phyloP scores from a whole-genome alignment of 2,797 vertebrate genomes.

The Fistularia commersonii region DNA sequence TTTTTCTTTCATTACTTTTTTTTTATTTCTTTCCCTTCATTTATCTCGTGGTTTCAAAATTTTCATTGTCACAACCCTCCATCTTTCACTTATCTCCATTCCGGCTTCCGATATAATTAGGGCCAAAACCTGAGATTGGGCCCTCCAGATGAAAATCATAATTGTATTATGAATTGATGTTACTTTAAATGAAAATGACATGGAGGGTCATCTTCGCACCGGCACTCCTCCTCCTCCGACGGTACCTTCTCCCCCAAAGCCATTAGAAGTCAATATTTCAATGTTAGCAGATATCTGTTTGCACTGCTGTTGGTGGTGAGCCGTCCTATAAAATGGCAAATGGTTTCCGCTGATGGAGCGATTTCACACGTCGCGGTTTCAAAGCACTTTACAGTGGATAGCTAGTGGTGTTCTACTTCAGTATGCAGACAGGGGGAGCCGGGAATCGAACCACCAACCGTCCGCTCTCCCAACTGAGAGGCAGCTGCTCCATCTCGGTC shows the following conservation, averaged over 20 bases:
- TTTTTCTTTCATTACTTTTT: background rate
- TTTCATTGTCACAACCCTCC: conserved; percentile 1
- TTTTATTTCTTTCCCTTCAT: background rate
- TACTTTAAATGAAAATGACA: conserved; percentile 30
- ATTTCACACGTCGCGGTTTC: too few relatives aligned
- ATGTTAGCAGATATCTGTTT: conserved; percentile 33
- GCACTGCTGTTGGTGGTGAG: conserved; percentile 18
- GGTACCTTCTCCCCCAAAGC: conserved; percentile 11
- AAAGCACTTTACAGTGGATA: too few relatives aligned
- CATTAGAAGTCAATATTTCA: conserved; percentile 41
- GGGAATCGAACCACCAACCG: too few relatives aligned
- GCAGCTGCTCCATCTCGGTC: too few relatives aligned
- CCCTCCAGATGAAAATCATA: conserved; percentile 33
- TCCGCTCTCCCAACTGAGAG: too few relatives aligned
- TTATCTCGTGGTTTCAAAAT: conserved; percentile 5
- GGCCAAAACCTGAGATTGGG: conserved; percentile 14
- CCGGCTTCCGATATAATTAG: conserved; percentile 19
- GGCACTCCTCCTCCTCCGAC: conserved; percentile 1
- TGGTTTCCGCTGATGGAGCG: background rate
- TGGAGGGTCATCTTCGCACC: conserved; percentile 25
- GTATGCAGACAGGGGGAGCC: too few relatives aligned
- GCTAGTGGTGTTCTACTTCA: too few relatives aligned
- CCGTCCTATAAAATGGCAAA: conserved; percentile 8
- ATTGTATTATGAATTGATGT: conserved; percentile 9
- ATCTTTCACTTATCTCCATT: conserved; percentile 15